A percentile compares a stretch with the other conserved stretches of the same genome.
Evolutionary conservation across 2,888 invertebrate species (phyloP).

Genomic region (Pyrocoelia pectoralis): DNA sequence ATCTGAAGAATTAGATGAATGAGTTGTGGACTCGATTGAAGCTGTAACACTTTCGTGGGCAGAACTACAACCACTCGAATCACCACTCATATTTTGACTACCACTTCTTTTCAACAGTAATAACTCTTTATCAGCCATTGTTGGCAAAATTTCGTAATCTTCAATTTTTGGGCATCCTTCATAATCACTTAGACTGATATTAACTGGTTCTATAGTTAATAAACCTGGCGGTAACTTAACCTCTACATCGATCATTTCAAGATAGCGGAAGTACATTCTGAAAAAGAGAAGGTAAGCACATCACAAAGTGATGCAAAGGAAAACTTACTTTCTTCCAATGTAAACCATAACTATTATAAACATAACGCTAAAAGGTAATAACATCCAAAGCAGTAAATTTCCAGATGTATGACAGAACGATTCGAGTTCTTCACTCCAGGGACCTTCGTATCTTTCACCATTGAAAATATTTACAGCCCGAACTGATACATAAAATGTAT

Average conservation of each 20-base stretch:
- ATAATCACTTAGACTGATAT: slow-evolving; percentile 40
- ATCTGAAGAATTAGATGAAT: slow-evolving; percentile 61
- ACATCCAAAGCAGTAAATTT: slow-evolving; percentile 18
- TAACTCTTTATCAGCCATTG: slow-evolving; percentile 50
- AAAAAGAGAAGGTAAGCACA: not conserved
- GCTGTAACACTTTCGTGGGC: slow-evolving; percentile 66
- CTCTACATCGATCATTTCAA: slow-evolving; percentile 70
- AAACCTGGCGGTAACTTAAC: slow-evolving; percentile 74
- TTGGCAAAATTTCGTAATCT: slow-evolving; percentile 44
- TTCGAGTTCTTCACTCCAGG: slow-evolving; percentile 53
- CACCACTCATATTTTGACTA: slow-evolving; percentile 51
- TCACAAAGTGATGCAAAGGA: not conserved
- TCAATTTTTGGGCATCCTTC: slow-evolving; percentile 55
- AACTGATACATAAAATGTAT: slow-evolving; percentile 48
- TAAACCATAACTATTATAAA: slow-evolving; percentile 20
- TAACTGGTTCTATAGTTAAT: slow-evolving; percentile 49
- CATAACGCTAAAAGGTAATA: slow-evolving; percentile 23
- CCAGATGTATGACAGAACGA: slow-evolving; percentile 43
- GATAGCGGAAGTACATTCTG: slow-evolving; percentile 30
- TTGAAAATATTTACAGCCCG: slow-evolving; percentile 54
- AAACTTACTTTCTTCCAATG: slow-evolving; percentile 27
- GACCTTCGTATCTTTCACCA: slow-evolving; percentile 46
- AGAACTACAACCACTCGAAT: slow-evolving; percentile 67
- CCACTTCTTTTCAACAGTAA: slow-evolving; percentile 48
- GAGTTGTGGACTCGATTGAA: slow-evolving; percentile 63